Evolutionary conservation across 2,797 vertebrate species (phyloP).

Genomic region (Hemitrygon akajei): DNA sequence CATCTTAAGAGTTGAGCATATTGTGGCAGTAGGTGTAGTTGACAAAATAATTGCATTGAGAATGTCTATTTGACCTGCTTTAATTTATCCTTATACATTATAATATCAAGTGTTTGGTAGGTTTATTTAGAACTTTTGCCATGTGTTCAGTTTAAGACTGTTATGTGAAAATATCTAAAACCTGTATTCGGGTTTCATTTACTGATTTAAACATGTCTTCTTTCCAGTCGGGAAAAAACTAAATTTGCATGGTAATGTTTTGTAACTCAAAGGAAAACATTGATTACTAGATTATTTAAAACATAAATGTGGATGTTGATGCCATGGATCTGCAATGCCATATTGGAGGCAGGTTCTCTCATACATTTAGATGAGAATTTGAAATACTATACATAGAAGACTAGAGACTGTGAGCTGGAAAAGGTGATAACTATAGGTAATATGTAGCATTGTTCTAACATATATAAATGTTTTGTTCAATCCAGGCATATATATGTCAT

Average conservation of each 20-base stretch:
- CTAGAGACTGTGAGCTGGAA: no score
- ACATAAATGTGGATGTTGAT: no score
- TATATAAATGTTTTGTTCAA: not conserved
- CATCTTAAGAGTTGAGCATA: no score
- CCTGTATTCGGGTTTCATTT: not conserved
- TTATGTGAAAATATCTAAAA: not conserved
- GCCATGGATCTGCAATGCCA: no score
- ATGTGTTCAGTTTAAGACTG: no score
- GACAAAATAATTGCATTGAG: not conserved
- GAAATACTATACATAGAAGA: no score
- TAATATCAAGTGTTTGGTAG: not conserved
- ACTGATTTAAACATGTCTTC: not conserved
- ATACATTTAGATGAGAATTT: no score
- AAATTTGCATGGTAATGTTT: not conserved
- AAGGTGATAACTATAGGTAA: no score
- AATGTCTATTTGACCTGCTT: not conserved
- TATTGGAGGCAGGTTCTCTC: no score
- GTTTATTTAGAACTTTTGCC: not conserved
- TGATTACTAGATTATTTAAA: not conserved
- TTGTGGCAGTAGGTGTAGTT: not conserved
- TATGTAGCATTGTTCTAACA: not conserved
- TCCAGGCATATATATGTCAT: conserved; percentile 58
- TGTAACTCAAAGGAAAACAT: not conserved
- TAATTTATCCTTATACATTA: not conserved
- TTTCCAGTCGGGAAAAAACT: not conserved